A percentile compares a stretch with the other conserved stretches of the same genome.
phyloP scores from a whole-genome alignment of 53 echinoderm and acorn worm species.

The Holothuria scabra region DNA sequence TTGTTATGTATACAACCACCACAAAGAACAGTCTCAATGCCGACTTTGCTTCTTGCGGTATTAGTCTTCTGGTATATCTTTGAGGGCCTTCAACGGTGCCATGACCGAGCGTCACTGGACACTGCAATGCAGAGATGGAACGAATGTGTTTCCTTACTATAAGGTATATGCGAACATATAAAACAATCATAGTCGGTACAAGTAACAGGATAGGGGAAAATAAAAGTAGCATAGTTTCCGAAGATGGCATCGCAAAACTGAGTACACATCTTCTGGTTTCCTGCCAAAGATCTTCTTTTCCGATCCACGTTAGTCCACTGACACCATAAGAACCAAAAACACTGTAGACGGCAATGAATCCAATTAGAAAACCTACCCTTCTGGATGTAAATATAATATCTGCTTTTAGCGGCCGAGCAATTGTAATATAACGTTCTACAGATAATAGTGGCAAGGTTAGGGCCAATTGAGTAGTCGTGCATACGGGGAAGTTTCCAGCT shows the following conservation, averaged over 20 bases:
- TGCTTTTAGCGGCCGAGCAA: too few relatives aligned
- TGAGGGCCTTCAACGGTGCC: too few relatives aligned
- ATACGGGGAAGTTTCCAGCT: too few relatives aligned
- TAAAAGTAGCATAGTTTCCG: not conserved
- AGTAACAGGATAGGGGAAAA: not conserved
- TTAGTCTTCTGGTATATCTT: not conserved
- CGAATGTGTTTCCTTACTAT: slow-evolving; percentile 3
- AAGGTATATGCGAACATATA: not conserved
- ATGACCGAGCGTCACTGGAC: too few relatives aligned
- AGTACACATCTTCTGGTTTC: not conserved
- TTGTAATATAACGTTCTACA: too few relatives aligned
- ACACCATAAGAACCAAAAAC: not conserved
- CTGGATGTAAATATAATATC: too few relatives aligned
- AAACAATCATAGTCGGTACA: not conserved
- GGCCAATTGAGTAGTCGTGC: too few relatives aligned
- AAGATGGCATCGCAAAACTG: not conserved
- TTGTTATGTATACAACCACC: not conserved
- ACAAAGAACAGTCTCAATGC: slow-evolving; percentile 8
- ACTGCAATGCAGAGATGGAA: not conserved
- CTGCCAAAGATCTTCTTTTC: slow-evolving; percentile 1
- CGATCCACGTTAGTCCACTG: not conserved
- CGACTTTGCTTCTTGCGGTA: slow-evolving; percentile 6
- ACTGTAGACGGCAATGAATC: too few relatives aligned
- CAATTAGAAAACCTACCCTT: too few relatives aligned
- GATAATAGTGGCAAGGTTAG: too few relatives aligned